These are phyloP conservation scores for Phrynocephalus forsythii DNA, from an alignment of 2,797 vertebrate species.

Conservation along the genomic window DNA sequence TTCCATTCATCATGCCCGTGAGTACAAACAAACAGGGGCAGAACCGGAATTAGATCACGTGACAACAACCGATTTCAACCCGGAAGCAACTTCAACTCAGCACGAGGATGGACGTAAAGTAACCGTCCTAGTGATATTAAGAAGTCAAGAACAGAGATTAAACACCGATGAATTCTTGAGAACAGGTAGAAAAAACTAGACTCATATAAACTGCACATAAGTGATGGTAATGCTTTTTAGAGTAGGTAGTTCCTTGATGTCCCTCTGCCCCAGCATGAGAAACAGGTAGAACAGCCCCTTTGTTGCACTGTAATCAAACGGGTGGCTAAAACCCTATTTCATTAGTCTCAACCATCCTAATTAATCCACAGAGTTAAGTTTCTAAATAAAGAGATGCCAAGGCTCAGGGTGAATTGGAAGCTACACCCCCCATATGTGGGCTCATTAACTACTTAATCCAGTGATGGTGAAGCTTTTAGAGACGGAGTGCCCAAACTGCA, in stretches of 20 bases:
- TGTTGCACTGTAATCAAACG: neutral
- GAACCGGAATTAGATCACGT: no score
- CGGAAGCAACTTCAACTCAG: no score
- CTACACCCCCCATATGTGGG: neutral
- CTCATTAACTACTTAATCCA: neutral
- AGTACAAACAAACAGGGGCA: no score
- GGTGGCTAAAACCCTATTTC: neutral
- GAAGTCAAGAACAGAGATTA: neutral
- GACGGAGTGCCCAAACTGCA: no score
- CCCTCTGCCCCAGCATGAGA: neutral
- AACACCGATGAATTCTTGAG: neutral
- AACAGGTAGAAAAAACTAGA: neutral
- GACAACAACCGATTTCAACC: no score
- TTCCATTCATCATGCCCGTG: no score
- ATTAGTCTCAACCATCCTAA: neutral
- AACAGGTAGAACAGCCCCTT: neutral
- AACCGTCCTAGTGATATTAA: no score
- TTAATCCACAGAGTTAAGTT: neutral
- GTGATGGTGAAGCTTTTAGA: no score
- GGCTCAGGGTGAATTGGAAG: neutral
- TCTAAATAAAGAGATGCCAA: constrained; percentile 13
- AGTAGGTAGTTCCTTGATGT: neutral
- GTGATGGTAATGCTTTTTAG: neutral
- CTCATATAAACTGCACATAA: neutral
- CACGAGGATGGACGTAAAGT: no score